A percentile compares a stretch with the other conserved stretches of the same genome.
Conservation (phyloP, 23 tunicate species). For the Styela clava region DNA sequence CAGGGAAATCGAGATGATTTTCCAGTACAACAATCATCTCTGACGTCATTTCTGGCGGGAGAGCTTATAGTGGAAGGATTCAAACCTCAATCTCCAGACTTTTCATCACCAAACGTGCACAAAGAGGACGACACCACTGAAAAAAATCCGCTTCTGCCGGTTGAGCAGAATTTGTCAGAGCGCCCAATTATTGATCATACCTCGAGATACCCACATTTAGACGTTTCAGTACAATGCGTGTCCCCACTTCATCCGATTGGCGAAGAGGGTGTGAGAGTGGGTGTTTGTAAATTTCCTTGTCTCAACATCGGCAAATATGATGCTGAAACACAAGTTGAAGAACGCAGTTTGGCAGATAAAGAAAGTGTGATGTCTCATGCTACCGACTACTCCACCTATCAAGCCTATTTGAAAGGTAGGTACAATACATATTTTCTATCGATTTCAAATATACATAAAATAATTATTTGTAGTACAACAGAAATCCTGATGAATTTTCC, state of each 20-base stretch:
- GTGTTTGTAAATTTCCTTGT: background rate
- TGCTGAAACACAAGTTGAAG: background rate
- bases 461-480: too few relatives aligned
- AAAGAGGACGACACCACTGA: background rate
- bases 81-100: background rate
- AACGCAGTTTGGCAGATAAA: background rate
- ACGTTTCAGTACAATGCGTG: background rate
- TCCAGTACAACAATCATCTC: background rate
- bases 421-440: too few relatives aligned
- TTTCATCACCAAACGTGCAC: background rate
- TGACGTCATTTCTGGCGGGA: background rate
- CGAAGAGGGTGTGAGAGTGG: background rate
- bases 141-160: background rate
- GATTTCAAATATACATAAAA: too few relatives aligned
- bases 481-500: too few relatives aligned
- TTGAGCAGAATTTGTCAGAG: background rate
- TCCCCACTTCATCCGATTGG: background rate
- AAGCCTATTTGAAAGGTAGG: background rate
- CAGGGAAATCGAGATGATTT: background rate
- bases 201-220: background rate
- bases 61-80: background rate
- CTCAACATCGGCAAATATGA: background rate
- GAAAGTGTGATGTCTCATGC: background rate
- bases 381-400: background rate
- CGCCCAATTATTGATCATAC: background rate